Evolutionary conservation across 2,888 invertebrate genomes (phyloP), one percentile per base, ranked within the genome.

Genomic region (Pheosia tremula): DNA sequence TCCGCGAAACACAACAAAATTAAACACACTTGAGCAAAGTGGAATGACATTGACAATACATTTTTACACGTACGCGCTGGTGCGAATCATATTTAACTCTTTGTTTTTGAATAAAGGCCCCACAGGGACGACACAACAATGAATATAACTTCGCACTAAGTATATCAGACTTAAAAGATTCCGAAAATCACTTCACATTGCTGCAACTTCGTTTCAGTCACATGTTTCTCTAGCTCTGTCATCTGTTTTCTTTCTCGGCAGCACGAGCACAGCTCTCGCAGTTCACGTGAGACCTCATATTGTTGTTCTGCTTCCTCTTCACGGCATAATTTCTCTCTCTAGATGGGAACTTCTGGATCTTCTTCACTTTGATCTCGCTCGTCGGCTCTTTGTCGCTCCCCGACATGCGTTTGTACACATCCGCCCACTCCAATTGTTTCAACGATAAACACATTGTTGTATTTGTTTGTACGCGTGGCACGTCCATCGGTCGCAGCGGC

Each of bases 281-380:
- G 73, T 91, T 90, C 5, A 82, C 88, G 67, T 90, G 89, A 2
- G 91, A 86, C 47, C 87, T 78, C 66, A 86, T 79, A 71, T 91
- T 92, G 66, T 91, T 93, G 69, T 91, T 94, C 68, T 94, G 94
- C 62, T 79, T 81, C 71, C 96, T 94, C 60, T 96, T 89, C 54
- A 96, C 95, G 50, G 96, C 96, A 78, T 94, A 94, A 83, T 96
- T 95, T 70, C 96, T 94, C 79, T 96, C 96, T 54, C 96, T 93
- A 0, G 95, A 95, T 0, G 96, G 96, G 82, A 96, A 96, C 77
- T 95, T 95, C 61, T 96, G 95, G 74, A 91, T 86, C 65, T 86
- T 89, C 64, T 79, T 82, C 56, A 78, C 77, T 57, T 79, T 82
- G 7, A 39, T 39, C 55, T 55, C 55, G n/a, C 38, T 39, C 11